Evolutionary conservation across 2,113 vertebrate genomes (phyloP).

Genomic region (Hyla sarda): DNA sequence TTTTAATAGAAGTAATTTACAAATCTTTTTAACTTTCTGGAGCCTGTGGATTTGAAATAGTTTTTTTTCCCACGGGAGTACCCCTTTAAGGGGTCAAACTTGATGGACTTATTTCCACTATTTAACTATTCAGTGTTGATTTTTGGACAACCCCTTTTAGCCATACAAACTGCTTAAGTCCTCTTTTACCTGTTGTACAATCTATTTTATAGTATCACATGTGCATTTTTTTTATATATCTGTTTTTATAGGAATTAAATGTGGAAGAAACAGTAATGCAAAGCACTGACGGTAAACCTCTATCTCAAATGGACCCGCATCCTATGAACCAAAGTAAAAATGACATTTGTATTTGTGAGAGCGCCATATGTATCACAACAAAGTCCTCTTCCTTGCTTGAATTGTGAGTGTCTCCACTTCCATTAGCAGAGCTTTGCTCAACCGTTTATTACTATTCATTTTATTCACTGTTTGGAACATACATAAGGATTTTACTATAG

Average conservation of each 20-base stretch:
- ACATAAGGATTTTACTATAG: not conserved
- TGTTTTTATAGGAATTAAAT: not conserved
- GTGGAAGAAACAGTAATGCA: not conserved
- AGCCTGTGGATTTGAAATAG: too few relatives aligned
- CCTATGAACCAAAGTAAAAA: not conserved
- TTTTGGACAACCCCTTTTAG: too few relatives aligned
- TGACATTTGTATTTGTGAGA: not conserved
- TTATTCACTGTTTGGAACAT: not conserved
- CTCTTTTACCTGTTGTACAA: not conserved
- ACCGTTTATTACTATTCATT: not conserved
- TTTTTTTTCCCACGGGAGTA: too few relatives aligned
- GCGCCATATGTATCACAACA: not conserved
- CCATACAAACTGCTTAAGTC: not conserved
- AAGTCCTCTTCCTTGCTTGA: not conserved
- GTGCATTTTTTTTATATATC: not conserved
- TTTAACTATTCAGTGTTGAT: too few relatives aligned
- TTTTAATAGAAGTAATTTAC: too few relatives aligned
- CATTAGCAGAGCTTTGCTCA: not conserved
- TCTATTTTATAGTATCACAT: not conserved
- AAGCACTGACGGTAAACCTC: not conserved
- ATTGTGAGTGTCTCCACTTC: slow-evolving; percentile 10
- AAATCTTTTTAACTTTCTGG: too few relatives aligned
- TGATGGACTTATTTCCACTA: too few relatives aligned
- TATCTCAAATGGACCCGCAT: not conserved
- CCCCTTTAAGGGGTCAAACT: too few relatives aligned